Evolutionary conservation across 2,113 vertebrate genomes (phyloP).

Genomic region (Alouatta palliata): DNA sequence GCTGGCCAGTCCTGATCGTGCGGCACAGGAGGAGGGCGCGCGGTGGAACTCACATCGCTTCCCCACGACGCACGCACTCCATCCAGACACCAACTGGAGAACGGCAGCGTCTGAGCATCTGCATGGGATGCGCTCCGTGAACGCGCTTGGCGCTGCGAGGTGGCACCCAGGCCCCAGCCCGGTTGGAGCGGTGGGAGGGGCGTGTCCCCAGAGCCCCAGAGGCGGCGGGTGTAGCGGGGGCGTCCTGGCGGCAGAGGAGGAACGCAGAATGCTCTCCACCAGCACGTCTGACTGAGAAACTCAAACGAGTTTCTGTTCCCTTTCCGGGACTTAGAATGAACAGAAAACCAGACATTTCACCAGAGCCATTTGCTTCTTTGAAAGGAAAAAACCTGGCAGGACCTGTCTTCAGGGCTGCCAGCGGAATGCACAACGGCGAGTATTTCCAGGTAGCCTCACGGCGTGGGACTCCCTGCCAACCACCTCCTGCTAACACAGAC

Average conservation of each 20-base stretch:
- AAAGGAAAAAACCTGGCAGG: constrained; percentile 35
- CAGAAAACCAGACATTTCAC: constrained; percentile 36
- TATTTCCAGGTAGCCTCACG: background rate
- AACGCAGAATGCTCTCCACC: background rate
- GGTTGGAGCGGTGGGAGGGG: no score
- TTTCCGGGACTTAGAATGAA: constrained; percentile 34
- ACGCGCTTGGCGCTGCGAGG: accelerated
- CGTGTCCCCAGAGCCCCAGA: background rate
- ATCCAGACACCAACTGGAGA: background rate
- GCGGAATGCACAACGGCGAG: background rate
- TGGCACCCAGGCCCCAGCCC: background rate
- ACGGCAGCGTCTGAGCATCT: background rate
- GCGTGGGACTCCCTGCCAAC: no score
- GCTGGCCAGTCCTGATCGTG: background rate
- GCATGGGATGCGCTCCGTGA: no score
- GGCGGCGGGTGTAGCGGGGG: no score
- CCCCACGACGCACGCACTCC: background rate
- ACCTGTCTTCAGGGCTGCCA: background rate
- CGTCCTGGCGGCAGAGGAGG: background rate
- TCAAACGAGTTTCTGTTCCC: constrained; percentile 37
- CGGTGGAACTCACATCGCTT: background rate
- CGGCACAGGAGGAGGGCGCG: no score
- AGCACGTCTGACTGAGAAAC: background rate
- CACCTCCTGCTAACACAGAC: background rate
- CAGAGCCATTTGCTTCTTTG: constrained; percentile 19